Percentiles rank a stretch among this genome's conserved stretches.
These are phyloP conservation scores for Poeciliopsis turrubarensis DNA, from an alignment of 2,113 vertebrate species.

Conservation along the genomic window DNA sequence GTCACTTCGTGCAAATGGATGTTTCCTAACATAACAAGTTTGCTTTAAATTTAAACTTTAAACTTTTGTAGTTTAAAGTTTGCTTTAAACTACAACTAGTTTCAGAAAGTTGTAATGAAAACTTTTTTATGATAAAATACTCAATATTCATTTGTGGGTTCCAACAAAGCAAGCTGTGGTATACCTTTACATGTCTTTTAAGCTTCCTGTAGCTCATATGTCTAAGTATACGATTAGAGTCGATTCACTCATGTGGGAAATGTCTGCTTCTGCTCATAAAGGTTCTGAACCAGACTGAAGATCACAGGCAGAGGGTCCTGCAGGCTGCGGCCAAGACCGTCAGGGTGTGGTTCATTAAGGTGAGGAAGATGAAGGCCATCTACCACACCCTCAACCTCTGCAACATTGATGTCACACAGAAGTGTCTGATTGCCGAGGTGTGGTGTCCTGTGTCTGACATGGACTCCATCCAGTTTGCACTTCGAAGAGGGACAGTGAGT, in stretches of 20 bases:
- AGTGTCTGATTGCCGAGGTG: conserved; percentile 97
- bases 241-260: not conserved
- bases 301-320: conserved; percentile 94
- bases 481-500: conserved; percentile 95
- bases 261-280: conserved; percentile 49
- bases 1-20: too few relatives aligned
- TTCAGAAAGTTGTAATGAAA: too few relatives aligned
- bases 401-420: conserved; percentile 98
- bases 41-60: too few relatives aligned
- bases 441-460: conserved; percentile 97
- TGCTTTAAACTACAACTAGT: not conserved
- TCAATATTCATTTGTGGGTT: not conserved
- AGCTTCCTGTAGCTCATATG: not conserved
- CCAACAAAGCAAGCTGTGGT: not conserved
- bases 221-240: not conserved
- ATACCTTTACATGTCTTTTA: not conserved
- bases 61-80: too few relatives aligned
- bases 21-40: not conserved
- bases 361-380: conserved; percentile 99
- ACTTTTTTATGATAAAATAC: not conserved
- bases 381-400: conserved; percentile 98
- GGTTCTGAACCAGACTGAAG: conserved; percentile 98
- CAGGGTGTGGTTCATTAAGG: conserved; percentile 98
- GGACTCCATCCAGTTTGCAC: conserved; percentile 98
- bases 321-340: conserved; percentile 95